These are phyloP conservation scores for Drosophila birchii DNA, from an alignment of 2,888 invertebrate species.

Conservation along the genomic window DNA sequence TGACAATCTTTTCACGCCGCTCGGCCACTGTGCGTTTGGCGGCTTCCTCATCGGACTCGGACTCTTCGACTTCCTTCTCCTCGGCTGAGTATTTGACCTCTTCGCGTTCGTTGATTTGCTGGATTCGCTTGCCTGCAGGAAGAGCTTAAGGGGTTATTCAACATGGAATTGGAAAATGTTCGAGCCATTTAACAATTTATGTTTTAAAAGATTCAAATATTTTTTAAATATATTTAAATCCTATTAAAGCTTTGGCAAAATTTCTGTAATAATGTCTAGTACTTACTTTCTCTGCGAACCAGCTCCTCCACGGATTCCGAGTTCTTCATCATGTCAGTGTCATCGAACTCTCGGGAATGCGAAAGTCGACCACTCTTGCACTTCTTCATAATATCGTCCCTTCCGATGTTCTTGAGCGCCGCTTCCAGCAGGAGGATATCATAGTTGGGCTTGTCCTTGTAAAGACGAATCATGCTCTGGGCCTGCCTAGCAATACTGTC, in stretches of 20 bases:
- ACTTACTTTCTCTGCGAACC: slow-evolving; percentile 84
- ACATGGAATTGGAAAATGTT: slow-evolving; percentile 1
- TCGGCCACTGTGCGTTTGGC: slow-evolving; percentile 91
- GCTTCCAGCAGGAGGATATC: slow-evolving; percentile 89
- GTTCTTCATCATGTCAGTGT: slow-evolving; percentile 89
- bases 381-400: slow-evolving; percentile 95
- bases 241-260: neutral
- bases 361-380: slow-evolving; percentile 87
- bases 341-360: slow-evolving; percentile 85
- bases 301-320: slow-evolving; percentile 85
- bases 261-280: neutral
- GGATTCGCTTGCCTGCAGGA: slow-evolving; percentile 82
- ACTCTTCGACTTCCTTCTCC: slow-evolving; percentile 90
- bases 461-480: slow-evolving; percentile 88
- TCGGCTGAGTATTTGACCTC: slow-evolving; percentile 92
- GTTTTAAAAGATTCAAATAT: neutral
- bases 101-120: slow-evolving; percentile 86
- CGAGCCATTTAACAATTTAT: neutral
- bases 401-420: slow-evolving; percentile 92
- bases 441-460: slow-evolving; percentile 86
- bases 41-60: slow-evolving; percentile 87
- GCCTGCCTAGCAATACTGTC: slow-evolving; percentile 91
- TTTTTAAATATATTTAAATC: neutral
- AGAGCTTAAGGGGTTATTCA: slow-evolving; percentile 12
- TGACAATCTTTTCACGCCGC: slow-evolving; percentile 90